Base-by-base conservation (phyloP, 2,113 vertebrate species). In the Maccullochella peelii region DNA sequence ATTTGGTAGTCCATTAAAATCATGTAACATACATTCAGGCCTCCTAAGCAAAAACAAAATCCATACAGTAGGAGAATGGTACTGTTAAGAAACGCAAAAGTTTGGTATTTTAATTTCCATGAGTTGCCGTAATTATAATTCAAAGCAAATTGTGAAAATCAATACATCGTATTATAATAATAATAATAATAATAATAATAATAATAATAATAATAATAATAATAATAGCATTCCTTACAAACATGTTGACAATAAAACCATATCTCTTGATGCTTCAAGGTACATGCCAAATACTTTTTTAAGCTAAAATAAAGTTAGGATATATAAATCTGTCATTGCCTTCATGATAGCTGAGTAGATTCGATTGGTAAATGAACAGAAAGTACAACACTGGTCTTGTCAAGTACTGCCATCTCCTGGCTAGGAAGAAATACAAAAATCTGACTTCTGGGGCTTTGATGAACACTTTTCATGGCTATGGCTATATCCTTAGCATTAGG, bases 351-450 rank as follows among this genome's bases (percentile, higher is more conserved):
- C 47, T 42, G 70, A 47, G 59, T 30, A 8, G 20, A 67, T 47
- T 3, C 44, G 30, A 33, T 30, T 20, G 11, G 25, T 20, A 40
- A 27, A 36, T 33, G 38, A 5, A 63, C 5, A 38, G 18, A 82
- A 40, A 1, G 2, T 5, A 40, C 9, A 75, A 0, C 33, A 25
- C 42, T 75, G 80, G 10, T 87, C 72, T 73, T 86, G 91, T 88
- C 82, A 81, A 88, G 71, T 80, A 94, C 90, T 95, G 95, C 94
- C 95, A 93, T 90, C 95, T 95, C 21, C 93, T 95, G 95, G 84
- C 47, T 27, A 25, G 16, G 58, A 11, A 52, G 2, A 3, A 67
- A 3, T 11, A 14, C 27, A 10, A 47, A 20, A 42, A 5, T 25
- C 16, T n/a, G 33, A 44, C 67, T 16, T 61, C 6, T 49, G 44